These are phyloP conservation scores for Cettia cetti DNA, from an alignment of 2,113 vertebrate species.

Conservation along the genomic window DNA sequence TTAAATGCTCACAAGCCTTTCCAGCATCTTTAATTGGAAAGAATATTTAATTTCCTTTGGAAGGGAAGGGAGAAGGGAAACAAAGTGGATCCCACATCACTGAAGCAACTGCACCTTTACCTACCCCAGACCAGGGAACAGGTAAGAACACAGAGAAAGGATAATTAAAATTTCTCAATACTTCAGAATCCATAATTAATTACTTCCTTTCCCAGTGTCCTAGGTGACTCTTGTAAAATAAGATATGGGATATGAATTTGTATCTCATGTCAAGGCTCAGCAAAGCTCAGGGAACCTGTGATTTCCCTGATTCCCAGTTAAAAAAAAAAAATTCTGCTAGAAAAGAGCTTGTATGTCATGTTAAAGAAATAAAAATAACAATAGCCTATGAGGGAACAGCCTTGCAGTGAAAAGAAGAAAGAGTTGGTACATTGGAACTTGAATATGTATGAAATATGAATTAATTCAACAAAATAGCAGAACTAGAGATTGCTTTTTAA, in stretches of 20 bases:
- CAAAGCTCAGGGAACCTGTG: background rate
- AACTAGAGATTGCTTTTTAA: background rate
- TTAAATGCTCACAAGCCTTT: background rate
- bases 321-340: background rate
- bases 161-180: background rate
- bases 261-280: background rate
- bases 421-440: fast-evolving
- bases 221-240: background rate
- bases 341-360: background rate
- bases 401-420: background rate
- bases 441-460: fast-evolving
- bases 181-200: background rate
- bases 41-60: background rate
- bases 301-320: background rate
- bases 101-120: background rate
- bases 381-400: background rate
- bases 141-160: background rate
- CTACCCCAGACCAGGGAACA: background rate
- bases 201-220: background rate
- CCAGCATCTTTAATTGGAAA: background rate
- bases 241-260: fast-evolving
- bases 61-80: background rate
- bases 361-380: background rate
- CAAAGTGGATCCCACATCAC: background rate
- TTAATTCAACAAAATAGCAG: background rate